These are phyloP conservation scores for Periphyllus acericola DNA, from an alignment of 2,888 invertebrate species.

Conservation along the genomic window DNA sequence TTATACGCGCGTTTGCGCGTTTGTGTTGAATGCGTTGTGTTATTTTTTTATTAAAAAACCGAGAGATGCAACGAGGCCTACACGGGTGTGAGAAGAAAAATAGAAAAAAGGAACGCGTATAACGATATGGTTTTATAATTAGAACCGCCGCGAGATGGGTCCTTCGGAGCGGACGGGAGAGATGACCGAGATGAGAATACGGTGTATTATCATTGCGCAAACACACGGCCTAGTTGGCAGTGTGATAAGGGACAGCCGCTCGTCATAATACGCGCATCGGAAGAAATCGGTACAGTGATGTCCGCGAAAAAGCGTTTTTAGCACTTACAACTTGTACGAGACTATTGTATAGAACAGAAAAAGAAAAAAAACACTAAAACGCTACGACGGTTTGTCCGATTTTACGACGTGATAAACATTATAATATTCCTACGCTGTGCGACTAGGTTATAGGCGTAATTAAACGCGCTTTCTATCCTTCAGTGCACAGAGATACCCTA, in stretches of 20 bases:
- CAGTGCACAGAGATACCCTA: too few species aligned
- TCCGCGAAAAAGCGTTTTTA: not conserved
- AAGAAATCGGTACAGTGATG: not conserved
- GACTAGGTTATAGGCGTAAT: too few species aligned
- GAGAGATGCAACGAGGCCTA: not conserved
- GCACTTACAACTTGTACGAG: not conserved
- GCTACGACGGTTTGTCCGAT: too few species aligned
- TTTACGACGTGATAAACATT: too few species aligned
- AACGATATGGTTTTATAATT: not conserved
- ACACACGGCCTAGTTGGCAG: conserved; percentile 46
- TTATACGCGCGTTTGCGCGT: not conserved
- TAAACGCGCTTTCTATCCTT: too few species aligned
- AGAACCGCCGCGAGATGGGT: not conserved
- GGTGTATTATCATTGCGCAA: conserved; percentile 23
- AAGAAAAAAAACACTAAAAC: too few species aligned
- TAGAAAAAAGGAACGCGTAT: not conserved
- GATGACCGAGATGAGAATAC: not conserved
- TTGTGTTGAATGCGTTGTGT: not conserved
- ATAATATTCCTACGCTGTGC: too few species aligned
- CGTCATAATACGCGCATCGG: not conserved
- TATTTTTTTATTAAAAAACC: not conserved
- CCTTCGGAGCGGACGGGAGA: not conserved
- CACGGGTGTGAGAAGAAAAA: not conserved
- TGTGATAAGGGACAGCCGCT: not conserved
- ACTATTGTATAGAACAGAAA: too few species aligned